A percentile compares a stretch with the other conserved stretches of the same genome.
Evolutionary conservation across 1,140 invertebrate genomes (phyloP).

Genomic region (Drosophila santomea): DNA sequence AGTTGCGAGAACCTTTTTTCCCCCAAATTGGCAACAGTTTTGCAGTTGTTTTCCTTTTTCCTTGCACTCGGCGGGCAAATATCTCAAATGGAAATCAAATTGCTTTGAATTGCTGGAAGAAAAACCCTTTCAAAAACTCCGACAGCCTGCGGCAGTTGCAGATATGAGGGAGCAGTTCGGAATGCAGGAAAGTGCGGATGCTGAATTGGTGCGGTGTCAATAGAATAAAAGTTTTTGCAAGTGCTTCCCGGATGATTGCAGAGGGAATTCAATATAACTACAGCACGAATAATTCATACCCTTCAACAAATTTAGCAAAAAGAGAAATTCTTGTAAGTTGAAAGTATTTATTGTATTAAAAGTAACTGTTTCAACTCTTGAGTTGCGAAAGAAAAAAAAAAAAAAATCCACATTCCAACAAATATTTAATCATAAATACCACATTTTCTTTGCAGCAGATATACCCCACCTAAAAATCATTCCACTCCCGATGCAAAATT

Average conservation of each 20-base stretch:
- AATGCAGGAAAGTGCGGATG: constrained; percentile 8
- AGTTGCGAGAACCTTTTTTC: constrained; percentile 14
- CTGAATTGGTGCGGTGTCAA: constrained; percentile 43
- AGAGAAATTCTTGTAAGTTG: no score
- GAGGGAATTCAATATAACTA: constrained; percentile 19
- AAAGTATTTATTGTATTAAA: no score
- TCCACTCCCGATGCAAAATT: background rate
- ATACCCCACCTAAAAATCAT: background rate
- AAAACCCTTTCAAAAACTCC: constrained; percentile 41
- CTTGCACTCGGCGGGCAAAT: constrained; percentile 26
- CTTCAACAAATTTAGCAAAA: background rate
- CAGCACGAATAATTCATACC: background rate
- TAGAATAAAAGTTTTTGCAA: constrained; percentile 36
- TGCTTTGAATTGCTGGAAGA: constrained; percentile 59
- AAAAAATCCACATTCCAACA: no score
- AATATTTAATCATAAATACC: background rate
- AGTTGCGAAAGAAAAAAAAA: no score
- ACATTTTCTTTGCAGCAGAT: background rate
- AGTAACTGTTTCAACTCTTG: no score
- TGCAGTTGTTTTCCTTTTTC: constrained; percentile 40
- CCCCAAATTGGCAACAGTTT: constrained; percentile 64
- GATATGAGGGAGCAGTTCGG: constrained; percentile 2
- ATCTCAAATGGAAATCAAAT: constrained; percentile 79
- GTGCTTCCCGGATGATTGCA: constrained; percentile 20
- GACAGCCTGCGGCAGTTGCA: constrained; percentile 20